Percentiles rank a stretch among this genome's conserved stretches.
Conservation (phyloP, 1,140 invertebrate species). For the Caenorhabditis tropicalis region DNA sequence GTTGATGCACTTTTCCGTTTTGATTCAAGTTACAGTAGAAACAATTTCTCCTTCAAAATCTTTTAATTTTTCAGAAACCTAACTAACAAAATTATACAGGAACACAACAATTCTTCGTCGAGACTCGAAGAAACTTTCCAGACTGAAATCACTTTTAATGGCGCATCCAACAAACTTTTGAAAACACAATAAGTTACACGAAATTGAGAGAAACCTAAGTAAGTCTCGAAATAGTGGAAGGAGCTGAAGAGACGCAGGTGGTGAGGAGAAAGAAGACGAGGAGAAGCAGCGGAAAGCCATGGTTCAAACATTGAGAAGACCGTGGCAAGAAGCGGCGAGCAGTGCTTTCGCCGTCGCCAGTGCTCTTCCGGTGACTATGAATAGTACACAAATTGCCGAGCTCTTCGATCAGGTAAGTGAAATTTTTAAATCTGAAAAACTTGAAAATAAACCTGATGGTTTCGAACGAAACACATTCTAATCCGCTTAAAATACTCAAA, state of each 20-base stretch:
- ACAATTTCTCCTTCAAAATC: no score
- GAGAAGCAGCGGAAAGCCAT: constrained; percentile 25
- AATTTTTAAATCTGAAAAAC: not conserved
- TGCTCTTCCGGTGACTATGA: constrained; percentile 54
- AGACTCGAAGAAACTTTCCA: not conserved
- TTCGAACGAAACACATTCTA: no score
- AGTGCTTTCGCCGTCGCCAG: constrained; percentile 56
- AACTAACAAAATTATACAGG: not conserved
- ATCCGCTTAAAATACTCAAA: no score
- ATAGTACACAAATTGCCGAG: constrained; percentile 52
- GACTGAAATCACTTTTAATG: not conserved
- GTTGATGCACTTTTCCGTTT: no score
- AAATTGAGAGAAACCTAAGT: not conserved
- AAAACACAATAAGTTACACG: not conserved
- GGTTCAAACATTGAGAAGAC: constrained; percentile 49
- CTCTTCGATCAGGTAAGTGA: constrained; percentile 56
- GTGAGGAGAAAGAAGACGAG: not conserved
- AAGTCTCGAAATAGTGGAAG: not conserved
- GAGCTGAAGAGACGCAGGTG: not conserved
- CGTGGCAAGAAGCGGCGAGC: constrained; percentile 51
- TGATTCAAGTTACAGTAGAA: no score
- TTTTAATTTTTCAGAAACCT: not conserved
- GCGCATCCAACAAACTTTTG: not conserved
- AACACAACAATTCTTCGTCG: not conserved
- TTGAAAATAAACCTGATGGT: not conserved